Conservation (phyloP, 1,140 invertebrate species). For the Dolichoris vasculosae region DNA sequence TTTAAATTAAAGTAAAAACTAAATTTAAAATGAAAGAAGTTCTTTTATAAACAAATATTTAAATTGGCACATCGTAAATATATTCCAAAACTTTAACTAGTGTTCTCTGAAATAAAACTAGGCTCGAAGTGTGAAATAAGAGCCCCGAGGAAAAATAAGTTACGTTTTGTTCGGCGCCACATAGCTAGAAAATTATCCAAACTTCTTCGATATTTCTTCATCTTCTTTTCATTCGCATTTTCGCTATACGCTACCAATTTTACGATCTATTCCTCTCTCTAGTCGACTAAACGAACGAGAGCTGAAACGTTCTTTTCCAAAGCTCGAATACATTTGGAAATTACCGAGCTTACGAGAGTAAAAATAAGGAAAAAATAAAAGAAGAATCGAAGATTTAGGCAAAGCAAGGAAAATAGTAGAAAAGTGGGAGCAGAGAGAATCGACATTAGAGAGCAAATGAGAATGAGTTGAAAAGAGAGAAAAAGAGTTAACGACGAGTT, state of each 20-base stretch:
- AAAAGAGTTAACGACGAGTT: too few relatives aligned
- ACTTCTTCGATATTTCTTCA: neutral
- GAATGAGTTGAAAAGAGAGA: neutral
- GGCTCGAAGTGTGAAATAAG: too few relatives aligned
- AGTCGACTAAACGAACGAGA: conserved; percentile 4
- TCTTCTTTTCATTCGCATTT: neutral
- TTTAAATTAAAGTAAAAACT: too few relatives aligned
- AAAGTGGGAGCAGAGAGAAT: neutral
- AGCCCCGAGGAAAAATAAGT: too few relatives aligned
- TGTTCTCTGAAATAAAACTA: too few relatives aligned
- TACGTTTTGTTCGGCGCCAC: neutral
- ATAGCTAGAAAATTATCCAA: neutral
- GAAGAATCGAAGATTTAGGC: neutral
- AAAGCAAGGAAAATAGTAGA: conserved; percentile 7
- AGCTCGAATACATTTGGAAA: neutral
- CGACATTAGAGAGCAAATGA: neutral
- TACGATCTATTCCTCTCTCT: neutral
- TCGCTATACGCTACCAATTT: neutral
- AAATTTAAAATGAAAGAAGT: too few relatives aligned
- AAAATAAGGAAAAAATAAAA: neutral
- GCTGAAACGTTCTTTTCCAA: neutral
- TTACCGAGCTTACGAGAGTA: conserved; percentile 8
- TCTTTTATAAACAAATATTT: too few relatives aligned
- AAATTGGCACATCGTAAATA: too few relatives aligned
- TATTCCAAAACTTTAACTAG: too few relatives aligned